These are phyloP conservation scores for Lasiurus cinereus DNA, from an alignment of 2,113 vertebrate genomes.

Conservation along the genomic window DNA sequence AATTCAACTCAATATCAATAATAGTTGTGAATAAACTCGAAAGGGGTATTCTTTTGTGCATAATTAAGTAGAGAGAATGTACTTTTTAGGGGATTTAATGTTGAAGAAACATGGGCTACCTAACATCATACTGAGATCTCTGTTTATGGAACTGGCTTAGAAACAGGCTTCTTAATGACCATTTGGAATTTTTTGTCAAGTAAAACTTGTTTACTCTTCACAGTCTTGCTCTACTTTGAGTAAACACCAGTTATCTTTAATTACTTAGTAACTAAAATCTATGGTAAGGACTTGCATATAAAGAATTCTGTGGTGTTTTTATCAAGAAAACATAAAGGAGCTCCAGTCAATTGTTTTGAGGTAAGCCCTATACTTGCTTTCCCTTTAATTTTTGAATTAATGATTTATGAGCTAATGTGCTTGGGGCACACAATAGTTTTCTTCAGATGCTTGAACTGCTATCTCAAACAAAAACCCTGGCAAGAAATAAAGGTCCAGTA, in stretches of 20 bases:
- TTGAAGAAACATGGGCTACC: neutral
- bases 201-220: neutral
- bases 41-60: neutral
- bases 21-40: neutral
- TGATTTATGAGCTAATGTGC: conserved; percentile 13
- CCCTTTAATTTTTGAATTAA: conserved; percentile 48
- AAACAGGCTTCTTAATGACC: conserved; percentile 14
- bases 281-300: too few relatives aligned
- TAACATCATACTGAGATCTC: neutral
- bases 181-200: conserved; percentile 16
- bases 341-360: neutral
- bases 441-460: neutral
- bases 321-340: neutral
- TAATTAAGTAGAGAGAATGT: neutral
- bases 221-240: neutral
- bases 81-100: neutral
- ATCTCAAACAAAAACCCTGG: neutral
- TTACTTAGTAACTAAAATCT: neutral
- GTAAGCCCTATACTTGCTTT: neutral
- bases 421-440: neutral
- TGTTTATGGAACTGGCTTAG: neutral
- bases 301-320: neutral
- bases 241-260: neutral
- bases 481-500: neutral
- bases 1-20: neutral